A percentile compares a stretch with the other conserved stretches of the same genome.
Conservation (phyloP, 1,140 invertebrate species). For the Drosophila kohkoa region DNA sequence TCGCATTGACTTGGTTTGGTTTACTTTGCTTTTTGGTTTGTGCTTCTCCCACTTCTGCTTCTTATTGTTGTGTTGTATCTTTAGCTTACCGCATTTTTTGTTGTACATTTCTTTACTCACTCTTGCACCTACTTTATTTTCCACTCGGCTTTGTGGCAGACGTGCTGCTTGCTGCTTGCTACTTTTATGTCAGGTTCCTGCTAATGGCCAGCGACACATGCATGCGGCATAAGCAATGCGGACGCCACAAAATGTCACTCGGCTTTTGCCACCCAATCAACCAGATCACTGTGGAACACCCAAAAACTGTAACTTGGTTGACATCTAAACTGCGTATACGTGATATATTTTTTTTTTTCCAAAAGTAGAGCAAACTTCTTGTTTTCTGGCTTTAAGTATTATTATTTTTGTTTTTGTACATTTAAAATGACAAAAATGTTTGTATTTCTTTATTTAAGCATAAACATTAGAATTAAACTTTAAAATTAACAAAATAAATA, state of each 20-base stretch:
- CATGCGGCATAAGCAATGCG: slow-evolving; percentile 66
- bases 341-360: slow-evolving; percentile 5
- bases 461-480: slow-evolving; percentile 55
- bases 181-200: slow-evolving; percentile 68
- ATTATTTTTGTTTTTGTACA: slow-evolving; percentile 64
- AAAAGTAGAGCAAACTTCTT: not conserved
- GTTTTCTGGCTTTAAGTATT: slow-evolving; percentile 41
- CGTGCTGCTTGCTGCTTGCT: slow-evolving; percentile 61
- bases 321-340: slow-evolving; percentile 7
- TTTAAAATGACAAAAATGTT: slow-evolving; percentile 75
- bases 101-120: slow-evolving; percentile 30
- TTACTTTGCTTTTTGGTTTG: slow-evolving; percentile 21
- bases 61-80: slow-evolving; percentile 23
- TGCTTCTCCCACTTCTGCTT: slow-evolving; percentile 21
- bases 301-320: slow-evolving; percentile 5
- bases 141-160: slow-evolving; percentile 10
- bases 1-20: slow-evolving; percentile 20
- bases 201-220: slow-evolving; percentile 48
- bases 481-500: slow-evolving; percentile 75
- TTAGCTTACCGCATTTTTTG: slow-evolving; percentile 60
- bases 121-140: slow-evolving; percentile 64
- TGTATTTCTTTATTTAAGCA: slow-evolving; percentile 67
- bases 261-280: slow-evolving; percentile 29
- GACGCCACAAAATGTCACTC: slow-evolving; percentile 33
- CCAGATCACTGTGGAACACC: slow-evolving; percentile 8